These are phyloP conservation scores for Crioceris asparagi DNA, from an alignment of 2,888 invertebrate genomes.

Conservation along the genomic window DNA sequence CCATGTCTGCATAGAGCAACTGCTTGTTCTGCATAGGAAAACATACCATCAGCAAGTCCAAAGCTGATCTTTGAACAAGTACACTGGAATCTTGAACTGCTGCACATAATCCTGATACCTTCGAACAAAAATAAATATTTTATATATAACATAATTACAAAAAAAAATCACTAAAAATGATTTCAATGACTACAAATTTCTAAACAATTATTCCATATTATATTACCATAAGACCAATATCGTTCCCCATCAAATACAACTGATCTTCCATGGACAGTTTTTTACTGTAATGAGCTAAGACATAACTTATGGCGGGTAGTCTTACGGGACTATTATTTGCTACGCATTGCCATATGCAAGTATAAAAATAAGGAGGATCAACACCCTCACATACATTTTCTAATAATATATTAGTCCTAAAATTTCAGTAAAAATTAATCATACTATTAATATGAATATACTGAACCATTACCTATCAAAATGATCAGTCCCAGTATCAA, in stretches of 20 bases:
- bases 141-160: neutral
- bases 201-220: no score
- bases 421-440: constrained; percentile 8
- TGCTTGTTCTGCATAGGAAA: constrained; percentile 78
- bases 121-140: constrained; percentile 17
- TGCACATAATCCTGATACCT: constrained; percentile 67
- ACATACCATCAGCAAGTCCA: constrained; percentile 71
- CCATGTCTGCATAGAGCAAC: constrained; percentile 55
- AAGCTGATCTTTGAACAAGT: constrained; percentile 72
- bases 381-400: constrained; percentile 67
- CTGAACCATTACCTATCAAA: constrained; percentile 52
- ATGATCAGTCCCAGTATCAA: constrained; percentile 77
- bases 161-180: no score
- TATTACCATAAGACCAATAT: constrained; percentile 69
- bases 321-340: constrained; percentile 70
- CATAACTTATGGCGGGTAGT: constrained; percentile 70
- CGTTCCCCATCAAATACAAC: constrained; percentile 70
- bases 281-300: constrained; percentile 69
- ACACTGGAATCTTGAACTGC: constrained; percentile 71
- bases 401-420: constrained; percentile 50
- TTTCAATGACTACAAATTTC: no score
- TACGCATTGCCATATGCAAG: constrained; percentile 80
- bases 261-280: constrained; percentile 72
- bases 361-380: constrained; percentile 69
- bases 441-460: neutral